These are phyloP conservation scores for Catalaphyllia jardinei DNA, from an alignment of 64 coral and sea anemone species.

Conservation along the genomic window DNA sequence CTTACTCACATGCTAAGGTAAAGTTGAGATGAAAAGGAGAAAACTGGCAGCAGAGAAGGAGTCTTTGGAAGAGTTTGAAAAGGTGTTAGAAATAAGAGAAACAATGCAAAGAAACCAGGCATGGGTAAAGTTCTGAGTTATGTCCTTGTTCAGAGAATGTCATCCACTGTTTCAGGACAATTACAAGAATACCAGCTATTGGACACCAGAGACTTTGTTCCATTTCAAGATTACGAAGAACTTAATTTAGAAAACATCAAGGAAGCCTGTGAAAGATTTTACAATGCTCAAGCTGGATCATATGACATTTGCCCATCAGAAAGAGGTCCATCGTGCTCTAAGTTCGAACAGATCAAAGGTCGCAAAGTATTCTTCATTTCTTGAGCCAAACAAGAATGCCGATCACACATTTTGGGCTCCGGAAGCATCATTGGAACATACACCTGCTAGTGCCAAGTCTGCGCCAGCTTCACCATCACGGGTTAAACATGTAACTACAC, in stretches of 20 bases:
- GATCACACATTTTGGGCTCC: too few species aligned
- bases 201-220: conserved; percentile 47
- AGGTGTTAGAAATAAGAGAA: background rate
- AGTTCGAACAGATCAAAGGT: conserved; percentile 36
- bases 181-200: conserved; percentile 53
- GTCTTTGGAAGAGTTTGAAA: background rate
- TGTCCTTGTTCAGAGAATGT: background rate
- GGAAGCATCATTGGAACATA: too few species aligned
- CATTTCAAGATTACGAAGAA: conserved; percentile 53
- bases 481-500: too few species aligned
- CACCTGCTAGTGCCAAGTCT: too few species aligned
- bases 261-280: conserved; percentile 41
- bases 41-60: background rate
- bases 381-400: too few species aligned
- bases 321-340: conserved; percentile 22
- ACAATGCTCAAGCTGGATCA: conserved; percentile 32
- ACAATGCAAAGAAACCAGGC: background rate
- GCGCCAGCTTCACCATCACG: too few species aligned
- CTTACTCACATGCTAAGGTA: too few species aligned
- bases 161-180: background rate
- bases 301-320: conserved; percentile 52
- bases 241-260: conserved; percentile 53
- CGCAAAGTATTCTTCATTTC: conserved; percentile 42
- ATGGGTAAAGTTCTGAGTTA: background rate
- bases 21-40: background rate